These are phyloP conservation scores for Drosophila athabasca DNA, from an alignment of 1,140 invertebrate species.

Conservation along the genomic window DNA sequence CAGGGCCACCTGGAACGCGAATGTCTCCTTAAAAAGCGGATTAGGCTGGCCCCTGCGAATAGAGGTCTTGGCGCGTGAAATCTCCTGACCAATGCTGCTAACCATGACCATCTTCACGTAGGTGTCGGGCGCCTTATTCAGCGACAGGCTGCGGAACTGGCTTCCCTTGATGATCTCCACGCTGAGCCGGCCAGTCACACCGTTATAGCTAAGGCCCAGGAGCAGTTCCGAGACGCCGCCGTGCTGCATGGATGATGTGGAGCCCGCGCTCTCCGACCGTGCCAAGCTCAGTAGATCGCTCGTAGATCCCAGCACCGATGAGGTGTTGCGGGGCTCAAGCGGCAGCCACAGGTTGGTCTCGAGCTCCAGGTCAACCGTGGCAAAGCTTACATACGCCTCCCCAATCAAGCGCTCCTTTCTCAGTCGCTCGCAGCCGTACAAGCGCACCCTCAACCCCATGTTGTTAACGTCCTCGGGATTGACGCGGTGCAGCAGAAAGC, in stretches of 20 bases:
- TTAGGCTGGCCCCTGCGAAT: slow-evolving; percentile 95
- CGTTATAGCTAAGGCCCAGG: slow-evolving; percentile 95
- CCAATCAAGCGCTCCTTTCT: slow-evolving; percentile 94
- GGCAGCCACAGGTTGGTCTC: slow-evolving; percentile 95
- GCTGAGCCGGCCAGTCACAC: slow-evolving; percentile 94
- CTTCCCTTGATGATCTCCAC: slow-evolving; percentile 97
- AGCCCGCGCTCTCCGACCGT: slow-evolving; percentile 95
- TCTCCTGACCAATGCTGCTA: slow-evolving; percentile 95
- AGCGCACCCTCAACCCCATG: slow-evolving; percentile 94
- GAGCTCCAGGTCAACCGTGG: slow-evolving; percentile 93
- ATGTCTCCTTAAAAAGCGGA: slow-evolving; percentile 97
- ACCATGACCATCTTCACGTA: slow-evolving; percentile 96
- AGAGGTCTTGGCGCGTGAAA: slow-evolving; percentile 95
- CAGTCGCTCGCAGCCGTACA: slow-evolving; percentile 96
- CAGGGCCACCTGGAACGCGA: slow-evolving; percentile 97
- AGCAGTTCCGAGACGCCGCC: slow-evolving; percentile 95
- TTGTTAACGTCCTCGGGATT: slow-evolving; percentile 96
- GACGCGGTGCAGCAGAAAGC: slow-evolving; percentile 94
- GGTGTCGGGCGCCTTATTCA: slow-evolving; percentile 93
- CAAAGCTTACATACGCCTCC: slow-evolving; percentile 94
- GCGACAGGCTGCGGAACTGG: slow-evolving; percentile 91
- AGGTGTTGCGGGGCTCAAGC: slow-evolving; percentile 91
- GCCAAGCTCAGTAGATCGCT: slow-evolving; percentile 91
- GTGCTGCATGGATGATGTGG: slow-evolving; percentile 95
- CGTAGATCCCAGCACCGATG: slow-evolving; percentile 86